Evolutionary conservation across 2,113 vertebrate species (phyloP).

Genomic region (Planiliza haematocheilus): DNA sequence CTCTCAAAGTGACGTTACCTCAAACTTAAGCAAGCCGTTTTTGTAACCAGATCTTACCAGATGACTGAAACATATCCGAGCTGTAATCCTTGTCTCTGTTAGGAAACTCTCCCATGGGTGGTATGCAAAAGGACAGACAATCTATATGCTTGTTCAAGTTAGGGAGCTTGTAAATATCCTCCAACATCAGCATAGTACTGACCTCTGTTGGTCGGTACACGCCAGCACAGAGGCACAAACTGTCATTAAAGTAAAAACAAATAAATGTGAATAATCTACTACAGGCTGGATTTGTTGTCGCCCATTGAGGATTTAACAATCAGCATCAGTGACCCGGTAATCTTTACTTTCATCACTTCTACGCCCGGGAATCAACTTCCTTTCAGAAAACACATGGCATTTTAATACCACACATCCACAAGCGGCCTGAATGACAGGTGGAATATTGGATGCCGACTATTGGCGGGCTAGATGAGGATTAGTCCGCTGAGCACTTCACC

Average conservation of each 20-base stretch:
- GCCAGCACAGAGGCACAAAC: neutral
- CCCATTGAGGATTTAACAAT: slow-evolving; percentile 2
- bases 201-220: slow-evolving; percentile 50
- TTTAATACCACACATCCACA: slow-evolving; percentile 18
- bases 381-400: slow-evolving; percentile 1
- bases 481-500: slow-evolving; percentile 69
- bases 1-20: no score
- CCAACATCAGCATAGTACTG: neutral
- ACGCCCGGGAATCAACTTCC: slow-evolving; percentile 4
- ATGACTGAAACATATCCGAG: no score
- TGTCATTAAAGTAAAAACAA: neutral
- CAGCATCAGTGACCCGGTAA: neutral
- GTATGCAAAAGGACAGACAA: no score
- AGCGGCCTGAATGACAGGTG: slow-evolving; percentile 61
- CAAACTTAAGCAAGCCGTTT: no score
- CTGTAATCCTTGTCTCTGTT: no score
- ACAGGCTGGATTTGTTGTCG: neutral
- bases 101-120: no score
- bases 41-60: no score
- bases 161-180: neutral
- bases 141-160: no score
- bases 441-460: slow-evolving; percentile 70
- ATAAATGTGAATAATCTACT: neutral
- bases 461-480: slow-evolving; percentile 75
- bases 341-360: slow-evolving; percentile 1